These are phyloP conservation scores for Palaemon carinicauda DNA, from an alignment of 1,140 invertebrate species.

Conservation along the genomic window DNA sequence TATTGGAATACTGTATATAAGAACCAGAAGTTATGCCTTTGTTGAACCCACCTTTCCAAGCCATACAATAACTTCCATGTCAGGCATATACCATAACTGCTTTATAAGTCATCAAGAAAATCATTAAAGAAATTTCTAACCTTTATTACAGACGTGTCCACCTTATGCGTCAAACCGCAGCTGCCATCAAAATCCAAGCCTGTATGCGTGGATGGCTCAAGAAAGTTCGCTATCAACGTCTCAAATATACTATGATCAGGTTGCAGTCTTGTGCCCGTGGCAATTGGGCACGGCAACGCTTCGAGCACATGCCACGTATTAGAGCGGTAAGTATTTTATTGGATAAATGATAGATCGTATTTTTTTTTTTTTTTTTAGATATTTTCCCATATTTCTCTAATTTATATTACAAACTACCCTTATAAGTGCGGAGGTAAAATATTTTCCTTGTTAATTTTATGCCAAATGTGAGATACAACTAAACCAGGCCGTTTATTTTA, in stretches of 20 bases:
- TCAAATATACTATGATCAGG: slow-evolving; percentile 62
- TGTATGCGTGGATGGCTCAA: slow-evolving; percentile 76
- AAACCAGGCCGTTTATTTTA: too few relatives aligned
- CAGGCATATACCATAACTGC: too few relatives aligned
- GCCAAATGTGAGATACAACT: too few relatives aligned
- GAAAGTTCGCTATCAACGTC: slow-evolving; percentile 63
- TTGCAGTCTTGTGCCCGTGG: slow-evolving; percentile 66
- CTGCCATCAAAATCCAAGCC: slow-evolving; percentile 83
- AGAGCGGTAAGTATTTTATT: slow-evolving; percentile 63
- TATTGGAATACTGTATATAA: too few relatives aligned
- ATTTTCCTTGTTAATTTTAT: too few relatives aligned
- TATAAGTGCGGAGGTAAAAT: background rate
- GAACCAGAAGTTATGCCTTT: too few relatives aligned
- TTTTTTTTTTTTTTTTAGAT: too few relatives aligned
- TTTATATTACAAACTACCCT: background rate
- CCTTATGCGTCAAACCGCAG: slow-evolving; percentile 76
- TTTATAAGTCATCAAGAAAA: too few relatives aligned
- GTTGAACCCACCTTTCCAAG: too few relatives aligned
- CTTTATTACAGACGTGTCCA: slow-evolving; percentile 70
- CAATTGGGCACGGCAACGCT: slow-evolving; percentile 67
- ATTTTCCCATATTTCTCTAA: background rate
- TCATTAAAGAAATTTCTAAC: too few relatives aligned
- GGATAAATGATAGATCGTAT: background rate
- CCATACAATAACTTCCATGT: too few relatives aligned
- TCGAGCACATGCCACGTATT: slow-evolving; percentile 69